Evolutionary conservation across 2,113 vertebrate genomes (phyloP).

Genomic region (Toxostoma redivivum): DNA sequence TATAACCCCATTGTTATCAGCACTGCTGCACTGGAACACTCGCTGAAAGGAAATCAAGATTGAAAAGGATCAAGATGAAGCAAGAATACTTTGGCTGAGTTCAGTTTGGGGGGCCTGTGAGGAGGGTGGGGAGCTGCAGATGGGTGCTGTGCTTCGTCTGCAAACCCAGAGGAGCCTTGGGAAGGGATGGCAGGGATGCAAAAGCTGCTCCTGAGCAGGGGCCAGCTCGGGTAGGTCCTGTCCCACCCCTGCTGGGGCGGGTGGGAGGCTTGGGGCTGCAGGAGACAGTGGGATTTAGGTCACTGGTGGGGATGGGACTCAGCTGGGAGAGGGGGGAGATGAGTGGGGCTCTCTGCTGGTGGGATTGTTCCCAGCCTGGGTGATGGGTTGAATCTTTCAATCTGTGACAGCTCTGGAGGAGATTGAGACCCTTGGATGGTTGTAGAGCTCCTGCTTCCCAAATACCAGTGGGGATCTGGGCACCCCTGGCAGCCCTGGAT

Average conservation of each 20-base stretch:
- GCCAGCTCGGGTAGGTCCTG: rapidly evolving
- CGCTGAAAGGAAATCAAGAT: neutral
- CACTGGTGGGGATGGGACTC: rapidly evolving
- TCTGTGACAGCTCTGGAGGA: neutral
- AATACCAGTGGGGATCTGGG: neutral
- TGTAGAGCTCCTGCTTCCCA: neutral
- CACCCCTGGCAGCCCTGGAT: neutral
- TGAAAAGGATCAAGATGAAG: neutral
- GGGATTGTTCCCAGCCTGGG: neutral
- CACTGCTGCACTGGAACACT: neutral
- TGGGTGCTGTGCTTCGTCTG: neutral
- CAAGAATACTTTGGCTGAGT: neutral
- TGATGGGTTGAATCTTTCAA: neutral
- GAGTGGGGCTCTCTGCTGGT: neutral
- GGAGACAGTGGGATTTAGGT: neutral
- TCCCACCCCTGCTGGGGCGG: neutral
- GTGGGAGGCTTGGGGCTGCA: neutral
- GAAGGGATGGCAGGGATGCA: neutral
- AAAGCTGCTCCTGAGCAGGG: neutral
- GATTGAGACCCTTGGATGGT: rapidly evolving
- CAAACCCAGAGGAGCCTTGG: rapidly evolving
- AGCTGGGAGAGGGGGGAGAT: rapidly evolving
- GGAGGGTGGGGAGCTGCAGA: neutral
- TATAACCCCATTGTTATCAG: neutral
- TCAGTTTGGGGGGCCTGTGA: neutral